phyloP scores from a whole-genome alignment of 2,113 vertebrate genomes.

The Benitochromis conjunctus region DNA sequence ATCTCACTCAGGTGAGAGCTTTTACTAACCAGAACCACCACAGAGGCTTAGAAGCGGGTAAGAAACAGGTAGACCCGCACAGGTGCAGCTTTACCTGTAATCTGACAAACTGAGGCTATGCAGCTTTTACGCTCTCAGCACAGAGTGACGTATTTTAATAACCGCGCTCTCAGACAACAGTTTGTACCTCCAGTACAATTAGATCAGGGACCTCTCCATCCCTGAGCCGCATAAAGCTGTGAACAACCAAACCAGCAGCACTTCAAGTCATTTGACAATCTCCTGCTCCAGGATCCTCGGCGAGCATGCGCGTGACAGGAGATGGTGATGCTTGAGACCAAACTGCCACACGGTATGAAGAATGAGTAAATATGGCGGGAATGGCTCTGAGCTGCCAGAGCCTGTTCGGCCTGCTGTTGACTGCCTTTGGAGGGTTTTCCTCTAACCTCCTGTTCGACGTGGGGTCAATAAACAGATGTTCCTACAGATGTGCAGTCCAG shows the following conservation, averaged over 20 bases:
- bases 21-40: background rate
- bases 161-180: background rate
- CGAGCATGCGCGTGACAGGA: fast-evolving
- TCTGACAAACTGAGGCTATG: background rate
- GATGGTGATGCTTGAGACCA: background rate
- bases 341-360: background rate
- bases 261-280: background rate
- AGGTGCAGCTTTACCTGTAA: background rate
- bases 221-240: background rate
- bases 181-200: background rate
- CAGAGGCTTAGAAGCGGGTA: background rate
- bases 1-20: background rate
- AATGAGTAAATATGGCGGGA: background rate
- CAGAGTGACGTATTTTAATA: background rate
- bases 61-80: background rate
- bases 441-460: background rate
- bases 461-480: background rate
- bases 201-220: background rate
- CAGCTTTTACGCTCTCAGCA: background rate
- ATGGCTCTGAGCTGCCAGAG: background rate
- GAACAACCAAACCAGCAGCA: background rate
- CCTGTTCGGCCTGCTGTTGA: background rate
- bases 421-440: background rate
- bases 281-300: background rate
- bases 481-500: no score